phyloP scores from a whole-genome alignment of 2,888 invertebrate species.

The Microchrysa polita region DNA sequence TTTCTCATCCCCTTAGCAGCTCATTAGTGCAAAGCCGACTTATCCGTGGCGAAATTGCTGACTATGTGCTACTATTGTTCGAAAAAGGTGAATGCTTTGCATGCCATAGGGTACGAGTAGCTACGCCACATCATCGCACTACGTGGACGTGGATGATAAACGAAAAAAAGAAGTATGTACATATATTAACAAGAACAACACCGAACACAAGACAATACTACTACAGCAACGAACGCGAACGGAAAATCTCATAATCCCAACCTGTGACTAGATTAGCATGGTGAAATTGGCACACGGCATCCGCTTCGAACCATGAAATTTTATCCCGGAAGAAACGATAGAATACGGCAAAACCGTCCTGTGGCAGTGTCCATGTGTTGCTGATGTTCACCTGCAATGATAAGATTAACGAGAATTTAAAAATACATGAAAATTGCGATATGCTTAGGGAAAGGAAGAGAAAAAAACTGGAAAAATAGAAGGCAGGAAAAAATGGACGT shows the following conservation, averaged over 20 bases:
- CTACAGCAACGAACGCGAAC: not conserved
- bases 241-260: conserved; percentile 56
- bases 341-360: conserved; percentile 83
- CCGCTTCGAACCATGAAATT: conserved; percentile 86
- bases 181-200: no score
- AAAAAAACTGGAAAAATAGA: not conserved
- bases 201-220: no score
- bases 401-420: conserved; percentile 41
- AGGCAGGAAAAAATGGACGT: not conserved
- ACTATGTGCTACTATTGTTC: no score
- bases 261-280: conserved; percentile 84
- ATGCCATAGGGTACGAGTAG: no score
- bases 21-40: no score
- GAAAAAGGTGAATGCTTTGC: no score
- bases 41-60: no score
- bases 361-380: conserved; percentile 83
- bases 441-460: not conserved
- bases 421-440: conserved; percentile 23
- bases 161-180: no score
- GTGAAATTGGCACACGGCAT: conserved; percentile 84
- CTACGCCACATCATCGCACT: no score
- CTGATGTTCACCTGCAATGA: conserved; percentile 79
- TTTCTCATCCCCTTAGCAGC: no score
- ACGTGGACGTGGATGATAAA: not conserved
- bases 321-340: conserved; percentile 85